Conservation (phyloP, 1,140 invertebrate species). For the Hestina assimilis region DNA sequence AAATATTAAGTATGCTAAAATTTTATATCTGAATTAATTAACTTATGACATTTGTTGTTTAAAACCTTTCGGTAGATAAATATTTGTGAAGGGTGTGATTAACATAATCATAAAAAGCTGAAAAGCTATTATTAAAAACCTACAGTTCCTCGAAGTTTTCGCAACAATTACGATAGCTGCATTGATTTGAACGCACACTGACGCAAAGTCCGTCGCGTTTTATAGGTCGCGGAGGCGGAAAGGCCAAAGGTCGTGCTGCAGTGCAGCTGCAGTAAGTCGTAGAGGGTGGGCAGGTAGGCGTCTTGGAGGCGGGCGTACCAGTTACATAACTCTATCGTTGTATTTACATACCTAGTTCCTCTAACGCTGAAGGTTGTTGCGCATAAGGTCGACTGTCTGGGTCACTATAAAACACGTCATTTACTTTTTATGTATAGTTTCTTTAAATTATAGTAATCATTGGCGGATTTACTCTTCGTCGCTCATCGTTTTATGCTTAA, state of each 20-base stretch:
- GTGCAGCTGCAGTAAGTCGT: slow-evolving; percentile 42
- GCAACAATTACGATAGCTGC: not conserved
- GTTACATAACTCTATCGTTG: slow-evolving; percentile 48
- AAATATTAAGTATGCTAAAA: no score
- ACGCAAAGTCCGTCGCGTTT: slow-evolving; percentile 15
- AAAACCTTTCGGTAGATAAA: no score
- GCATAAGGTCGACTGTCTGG: slow-evolving; percentile 58
- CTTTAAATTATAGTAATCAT: not conserved
- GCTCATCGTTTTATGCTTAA: slow-evolving; percentile 6
- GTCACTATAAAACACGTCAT: slow-evolving; percentile 35
- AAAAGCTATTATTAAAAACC: no score
- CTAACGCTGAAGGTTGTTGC: slow-evolving; percentile 61
- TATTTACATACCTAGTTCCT: slow-evolving; percentile 48
- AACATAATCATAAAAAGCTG: no score
- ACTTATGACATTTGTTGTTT: no score
- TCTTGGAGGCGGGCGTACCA: slow-evolving; percentile 32
- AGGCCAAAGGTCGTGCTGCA: slow-evolving; percentile 57
- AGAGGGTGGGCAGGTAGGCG: slow-evolving; percentile 32
- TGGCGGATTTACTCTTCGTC: not conserved
- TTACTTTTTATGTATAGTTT: slow-evolving; percentile 12
- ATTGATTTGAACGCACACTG: slow-evolving; percentile 6
- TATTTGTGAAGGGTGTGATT: no score
- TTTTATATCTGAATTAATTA: no score
- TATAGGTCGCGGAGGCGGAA: slow-evolving; percentile 33
- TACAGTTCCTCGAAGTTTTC: not conserved